Evolutionary conservation across 1,140 invertebrate genomes (phyloP).

Genomic region (Vanessa atalanta): DNA sequence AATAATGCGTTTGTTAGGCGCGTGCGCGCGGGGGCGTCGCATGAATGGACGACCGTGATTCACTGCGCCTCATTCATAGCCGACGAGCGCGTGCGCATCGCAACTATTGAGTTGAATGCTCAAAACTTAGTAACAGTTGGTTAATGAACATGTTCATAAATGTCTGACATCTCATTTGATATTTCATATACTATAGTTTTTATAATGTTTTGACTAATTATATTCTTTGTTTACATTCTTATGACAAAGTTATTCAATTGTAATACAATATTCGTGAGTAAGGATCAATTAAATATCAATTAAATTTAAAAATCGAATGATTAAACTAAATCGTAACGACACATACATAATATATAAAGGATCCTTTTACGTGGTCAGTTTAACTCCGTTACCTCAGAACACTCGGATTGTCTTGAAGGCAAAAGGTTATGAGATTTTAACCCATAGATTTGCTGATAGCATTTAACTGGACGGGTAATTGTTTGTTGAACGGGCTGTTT

Average conservation of each 20-base stretch:
- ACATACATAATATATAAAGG: constrained; percentile 43
- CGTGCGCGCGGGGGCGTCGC: constrained; percentile 67
- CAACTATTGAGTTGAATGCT: constrained; percentile 36
- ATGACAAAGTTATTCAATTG: too few species aligned
- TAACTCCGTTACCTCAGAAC: constrained; percentile 39
- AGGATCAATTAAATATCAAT: too few species aligned
- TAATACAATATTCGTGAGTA: too few species aligned
- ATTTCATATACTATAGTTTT: not conserved
- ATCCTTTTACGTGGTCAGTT: constrained; percentile 45
- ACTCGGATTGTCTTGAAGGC: constrained; percentile 66
- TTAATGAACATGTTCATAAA: constrained; percentile 18
- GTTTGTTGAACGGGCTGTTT: constrained; percentile 70
- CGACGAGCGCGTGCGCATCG: constrained; percentile 44
- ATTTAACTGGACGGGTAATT: constrained; percentile 72
- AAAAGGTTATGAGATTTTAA: constrained; percentile 76
- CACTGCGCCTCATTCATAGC: constrained; percentile 70
- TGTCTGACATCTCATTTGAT: not conserved
- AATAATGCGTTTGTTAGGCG: constrained; percentile 67
- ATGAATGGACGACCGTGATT: constrained; percentile 71
- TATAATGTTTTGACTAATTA: not conserved
- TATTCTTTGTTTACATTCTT: not conserved
- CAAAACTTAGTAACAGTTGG: constrained; percentile 8
- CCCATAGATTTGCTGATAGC: constrained; percentile 72
- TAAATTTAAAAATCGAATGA: too few species aligned
- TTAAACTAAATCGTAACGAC: constrained; percentile 28